These are phyloP conservation scores for Plestiodon gilberti DNA, from an alignment of 2,113 vertebrate genomes.

Conservation along the genomic window DNA sequence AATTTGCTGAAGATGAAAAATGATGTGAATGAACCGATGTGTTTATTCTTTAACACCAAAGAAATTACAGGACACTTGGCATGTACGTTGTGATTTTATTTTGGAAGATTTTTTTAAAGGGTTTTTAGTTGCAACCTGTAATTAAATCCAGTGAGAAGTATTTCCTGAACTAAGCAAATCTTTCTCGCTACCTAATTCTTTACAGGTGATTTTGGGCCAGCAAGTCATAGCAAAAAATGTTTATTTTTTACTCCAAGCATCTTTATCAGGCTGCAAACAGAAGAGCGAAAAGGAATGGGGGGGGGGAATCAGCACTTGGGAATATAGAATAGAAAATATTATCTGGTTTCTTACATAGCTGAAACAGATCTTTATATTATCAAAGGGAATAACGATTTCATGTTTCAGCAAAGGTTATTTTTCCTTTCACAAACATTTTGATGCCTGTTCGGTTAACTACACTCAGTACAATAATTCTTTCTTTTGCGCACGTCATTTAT, in stretches of 20 bases:
- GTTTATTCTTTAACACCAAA: constrained; percentile 1
- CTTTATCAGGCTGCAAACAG: constrained; percentile 56
- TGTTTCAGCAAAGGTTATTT: background rate
- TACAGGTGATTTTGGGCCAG: constrained; percentile 81
- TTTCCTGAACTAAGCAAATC: constrained; percentile 78
- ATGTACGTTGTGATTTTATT: background rate
- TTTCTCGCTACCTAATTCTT: constrained; percentile 84
- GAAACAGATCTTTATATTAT: background rate
- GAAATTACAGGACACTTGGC: background rate
- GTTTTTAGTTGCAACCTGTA: constrained; percentile 81
- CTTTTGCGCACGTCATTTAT: too few species aligned
- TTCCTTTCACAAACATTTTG: background rate
- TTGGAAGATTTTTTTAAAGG: constrained; percentile 57
- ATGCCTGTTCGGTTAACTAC: background rate
- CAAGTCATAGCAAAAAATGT: constrained; percentile 65
- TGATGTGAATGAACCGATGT: background rate
- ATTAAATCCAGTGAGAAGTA: constrained; percentile 87
- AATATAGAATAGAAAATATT: background rate
- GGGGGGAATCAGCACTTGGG: too few species aligned
- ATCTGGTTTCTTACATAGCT: background rate
- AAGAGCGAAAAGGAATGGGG: constrained; percentile 31
- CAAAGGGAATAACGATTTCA: background rate
- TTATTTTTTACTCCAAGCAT: constrained; percentile 54
- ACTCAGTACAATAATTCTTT: background rate
- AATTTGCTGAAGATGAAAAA: background rate